Evolutionary conservation across 2,888 invertebrate species (phyloP).

Genomic region (Resseliella maxima): DNA sequence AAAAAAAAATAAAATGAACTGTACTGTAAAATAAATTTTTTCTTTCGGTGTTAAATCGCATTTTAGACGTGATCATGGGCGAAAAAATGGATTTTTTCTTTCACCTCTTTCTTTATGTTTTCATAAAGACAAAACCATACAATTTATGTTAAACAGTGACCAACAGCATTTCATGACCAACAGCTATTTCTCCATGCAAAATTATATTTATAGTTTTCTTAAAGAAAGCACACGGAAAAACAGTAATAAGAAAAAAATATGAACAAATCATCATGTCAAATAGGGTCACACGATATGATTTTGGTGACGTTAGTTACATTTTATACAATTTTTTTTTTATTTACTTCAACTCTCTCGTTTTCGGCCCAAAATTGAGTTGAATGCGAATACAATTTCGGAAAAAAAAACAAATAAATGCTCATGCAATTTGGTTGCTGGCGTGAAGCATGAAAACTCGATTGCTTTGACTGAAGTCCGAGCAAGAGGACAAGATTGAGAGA

Average conservation of each 20-base stretch:
- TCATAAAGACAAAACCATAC: conserved; percentile 22
- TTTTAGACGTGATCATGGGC: background rate
- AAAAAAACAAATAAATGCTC: background rate
- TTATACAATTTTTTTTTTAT: conserved; percentile 25
- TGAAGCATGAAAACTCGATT: conserved; percentile 16
- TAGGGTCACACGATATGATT: conserved; percentile 49
- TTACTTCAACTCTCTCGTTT: background rate
- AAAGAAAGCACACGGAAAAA: background rate
- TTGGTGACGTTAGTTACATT: conserved; percentile 32
- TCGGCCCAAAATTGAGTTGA: background rate
- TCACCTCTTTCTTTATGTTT: no score
- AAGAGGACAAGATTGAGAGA: background rate
- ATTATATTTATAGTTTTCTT: conserved; percentile 1
- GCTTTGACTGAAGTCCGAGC: no score
- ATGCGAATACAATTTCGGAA: no score
- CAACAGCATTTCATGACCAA: conserved; percentile 31
- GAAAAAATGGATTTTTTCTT: background rate
- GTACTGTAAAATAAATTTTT: background rate
- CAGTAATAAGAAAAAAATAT: background rate
- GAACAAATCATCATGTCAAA: conserved; percentile 46
- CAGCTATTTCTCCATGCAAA: conserved; percentile 28
- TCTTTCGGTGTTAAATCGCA: conserved; percentile 15
- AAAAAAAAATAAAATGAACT: no score
- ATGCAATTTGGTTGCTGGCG: background rate
- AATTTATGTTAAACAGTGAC: background rate